Conservation (phyloP, 2,888 invertebrate genomes). For the Apoderus coryli region DNA sequence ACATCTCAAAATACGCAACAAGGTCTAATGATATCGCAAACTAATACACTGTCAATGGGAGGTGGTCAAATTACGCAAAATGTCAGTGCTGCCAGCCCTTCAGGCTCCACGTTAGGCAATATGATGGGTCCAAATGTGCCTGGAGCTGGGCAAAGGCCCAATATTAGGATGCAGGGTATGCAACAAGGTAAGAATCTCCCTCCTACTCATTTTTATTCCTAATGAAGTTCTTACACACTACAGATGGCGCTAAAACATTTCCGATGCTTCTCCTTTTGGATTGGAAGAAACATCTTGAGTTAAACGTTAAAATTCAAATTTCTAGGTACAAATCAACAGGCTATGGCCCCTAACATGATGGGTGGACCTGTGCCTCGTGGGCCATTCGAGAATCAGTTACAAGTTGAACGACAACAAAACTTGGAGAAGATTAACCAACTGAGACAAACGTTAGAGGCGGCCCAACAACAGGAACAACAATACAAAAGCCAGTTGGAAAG, state of each 20-base stretch:
- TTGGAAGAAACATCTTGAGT: too few relatives aligned
- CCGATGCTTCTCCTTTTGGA: too few relatives aligned
- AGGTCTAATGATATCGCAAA: conserved; percentile 39
- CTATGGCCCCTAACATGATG: conserved; percentile 25
- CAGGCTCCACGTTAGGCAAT: background rate
- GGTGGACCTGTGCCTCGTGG: conserved; percentile 25
- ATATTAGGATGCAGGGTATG: conserved; percentile 26
- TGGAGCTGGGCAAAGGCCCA: conserved; percentile 28
- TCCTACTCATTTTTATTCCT: too few relatives aligned
- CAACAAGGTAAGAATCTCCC: conserved; percentile 18
- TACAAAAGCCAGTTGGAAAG: conserved; percentile 65
- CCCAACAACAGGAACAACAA: conserved; percentile 64
- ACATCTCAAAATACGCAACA: conserved; percentile 24
- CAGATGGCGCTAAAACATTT: too few relatives aligned
- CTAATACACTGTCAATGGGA: conserved; percentile 39
- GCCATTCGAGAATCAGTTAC: conserved; percentile 41
- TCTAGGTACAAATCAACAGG: conserved; percentile 12
- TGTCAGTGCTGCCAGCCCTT: conserved; percentile 30
- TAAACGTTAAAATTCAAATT: too few relatives aligned
- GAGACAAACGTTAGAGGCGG: conserved; percentile 64
- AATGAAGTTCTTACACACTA: too few relatives aligned
- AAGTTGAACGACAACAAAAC: conserved; percentile 64
- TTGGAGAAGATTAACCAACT: conserved; percentile 61
- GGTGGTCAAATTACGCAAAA: conserved; percentile 44
- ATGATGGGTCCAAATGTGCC: background rate